A percentile compares a stretch with the other conserved stretches of the same genome.
These are phyloP conservation scores for Tachycineta bicolor DNA, from an alignment of 2,113 vertebrate genomes.

Conservation along the genomic window DNA sequence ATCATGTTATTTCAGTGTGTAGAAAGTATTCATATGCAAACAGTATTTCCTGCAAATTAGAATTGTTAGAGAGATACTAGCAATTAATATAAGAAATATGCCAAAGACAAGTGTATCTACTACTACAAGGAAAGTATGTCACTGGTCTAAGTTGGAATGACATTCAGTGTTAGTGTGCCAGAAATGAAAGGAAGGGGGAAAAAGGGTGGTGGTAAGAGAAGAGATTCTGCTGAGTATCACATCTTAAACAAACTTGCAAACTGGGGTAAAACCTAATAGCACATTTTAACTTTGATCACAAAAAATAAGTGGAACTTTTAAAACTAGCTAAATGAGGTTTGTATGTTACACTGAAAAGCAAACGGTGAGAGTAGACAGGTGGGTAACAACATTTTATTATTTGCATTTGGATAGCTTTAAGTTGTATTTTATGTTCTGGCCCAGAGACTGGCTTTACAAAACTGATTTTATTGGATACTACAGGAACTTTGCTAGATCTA, in stretches of 20 bases:
- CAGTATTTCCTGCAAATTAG: not conserved
- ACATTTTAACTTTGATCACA: constrained; percentile 30
- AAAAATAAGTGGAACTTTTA: not conserved
- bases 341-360: not conserved
- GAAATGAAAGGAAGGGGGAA: not conserved
- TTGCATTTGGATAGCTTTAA: not conserved
- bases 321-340: constrained; percentile 8
- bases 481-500: constrained; percentile 26
- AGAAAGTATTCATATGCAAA: not conserved
- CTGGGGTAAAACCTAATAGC: not conserved
- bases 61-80: constrained; percentile 42
- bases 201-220: not conserved
- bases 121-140: not conserved
- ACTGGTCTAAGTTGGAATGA: constrained; percentile 55
- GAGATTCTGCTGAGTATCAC: not conserved
- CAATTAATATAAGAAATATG: constrained; percentile 42
- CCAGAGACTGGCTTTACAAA: not conserved
- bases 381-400: not conserved
- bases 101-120: not conserved
- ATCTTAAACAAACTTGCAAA: not conserved
- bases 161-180: constrained; percentile 47
- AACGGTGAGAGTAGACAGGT: not conserved
- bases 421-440: constrained; percentile 2
- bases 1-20: not conserved
- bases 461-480: constrained; percentile 13